Base-by-base conservation (phyloP, 1,140 invertebrate species). In the Gonioctena quinquepunctata region DNA sequence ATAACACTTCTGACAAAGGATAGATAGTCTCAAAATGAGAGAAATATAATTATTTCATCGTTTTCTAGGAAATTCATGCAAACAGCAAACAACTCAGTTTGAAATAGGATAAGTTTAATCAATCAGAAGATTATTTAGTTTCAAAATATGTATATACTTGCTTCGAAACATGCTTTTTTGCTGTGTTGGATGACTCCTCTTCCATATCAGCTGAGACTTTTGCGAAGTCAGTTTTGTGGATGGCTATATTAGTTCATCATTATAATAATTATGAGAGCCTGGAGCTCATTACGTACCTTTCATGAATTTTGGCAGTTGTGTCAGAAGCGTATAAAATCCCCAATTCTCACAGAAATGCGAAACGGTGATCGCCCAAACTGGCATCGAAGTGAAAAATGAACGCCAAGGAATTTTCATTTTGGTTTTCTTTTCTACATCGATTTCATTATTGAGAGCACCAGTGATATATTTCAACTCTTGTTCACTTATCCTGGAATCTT, bases 331-430 rank as follows among this genome's bases (percentile, higher is more conserved):
- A 80, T 97, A 97, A 83, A 97, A 96, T 13, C 95, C 96, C 96
- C 96, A 98, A 84, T 97, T 97, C 83, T 97, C 95, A 66, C 93
- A 92, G 84, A 97, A 97, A 82, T 97, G 95, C 2, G 95, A 94
- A 18, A 90, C 88, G 18, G 94, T 90, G 59, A 96, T 95, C 0
- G 96, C 95, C 93, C 95, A 97, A 1, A 97, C 94, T 0, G 96
- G 90, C 49, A 88, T 85, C 0, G 95, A 97, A 0, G 87, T 91
- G 16, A 97, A 82, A 76, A 97, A 94, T 4, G 87, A 83, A 54
- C 86, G 87, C 95, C 95, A 96, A 0, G 94, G 94, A 82, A 92
- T 89, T 48, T 84, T 84, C 33, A 89, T 83, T 76, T 85, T 80
- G 52, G 77, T 80, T 3, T 81, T 84, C 80, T 52, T 79, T 88